A percentile compares a stretch with the other conserved stretches of the same genome.
Evolutionary conservation across 2,797 vertebrate genomes (phyloP).

Genomic region (Centropyge bicolor): DNA sequence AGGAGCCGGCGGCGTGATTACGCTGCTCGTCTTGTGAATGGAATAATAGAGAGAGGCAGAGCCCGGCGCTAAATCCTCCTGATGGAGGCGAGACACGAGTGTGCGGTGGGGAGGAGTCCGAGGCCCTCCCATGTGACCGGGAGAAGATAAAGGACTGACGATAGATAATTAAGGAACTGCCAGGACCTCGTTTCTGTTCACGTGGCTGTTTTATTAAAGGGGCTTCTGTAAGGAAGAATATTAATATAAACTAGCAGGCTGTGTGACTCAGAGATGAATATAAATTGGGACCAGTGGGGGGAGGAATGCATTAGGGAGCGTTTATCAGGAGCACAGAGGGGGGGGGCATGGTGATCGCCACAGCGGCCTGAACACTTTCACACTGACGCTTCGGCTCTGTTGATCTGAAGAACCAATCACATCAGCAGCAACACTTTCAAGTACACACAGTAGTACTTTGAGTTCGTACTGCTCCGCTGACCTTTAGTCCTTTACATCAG

Average conservation of each 20-base stretch:
- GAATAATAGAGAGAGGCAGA: constrained; percentile 62
- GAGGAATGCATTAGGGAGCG: constrained; percentile 55
- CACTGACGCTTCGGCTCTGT: constrained; percentile 13
- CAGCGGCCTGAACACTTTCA: constrained; percentile 26
- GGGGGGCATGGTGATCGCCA: constrained; percentile 46
- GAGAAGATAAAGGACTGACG: constrained; percentile 76
- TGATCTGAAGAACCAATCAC: constrained; percentile 26
- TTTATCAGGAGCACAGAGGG: constrained; percentile 56
- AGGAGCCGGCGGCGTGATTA: constrained; percentile 71
- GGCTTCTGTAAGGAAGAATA: constrained; percentile 67
- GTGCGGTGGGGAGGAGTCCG: constrained; percentile 49
- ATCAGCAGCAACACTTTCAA: constrained; percentile 15
- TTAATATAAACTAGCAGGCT: constrained; percentile 71
- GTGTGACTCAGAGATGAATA: constrained; percentile 66
- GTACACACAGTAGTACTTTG: not conserved
- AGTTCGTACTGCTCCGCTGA: not conserved
- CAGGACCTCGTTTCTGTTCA: constrained; percentile 56
- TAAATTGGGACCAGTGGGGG: constrained; percentile 58
- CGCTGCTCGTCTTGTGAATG: constrained; percentile 64
- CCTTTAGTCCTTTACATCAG: not conserved
- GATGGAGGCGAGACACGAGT: constrained; percentile 54
- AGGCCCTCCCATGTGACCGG: constrained; percentile 60
- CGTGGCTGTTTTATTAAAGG: constrained; percentile 72
- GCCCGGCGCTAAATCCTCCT: constrained; percentile 69
- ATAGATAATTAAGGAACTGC: constrained; percentile 82